Evolutionary conservation across 2,113 vertebrate genomes (phyloP), one percentile per base, ranked within the genome.

Genomic region (human): DNA sequence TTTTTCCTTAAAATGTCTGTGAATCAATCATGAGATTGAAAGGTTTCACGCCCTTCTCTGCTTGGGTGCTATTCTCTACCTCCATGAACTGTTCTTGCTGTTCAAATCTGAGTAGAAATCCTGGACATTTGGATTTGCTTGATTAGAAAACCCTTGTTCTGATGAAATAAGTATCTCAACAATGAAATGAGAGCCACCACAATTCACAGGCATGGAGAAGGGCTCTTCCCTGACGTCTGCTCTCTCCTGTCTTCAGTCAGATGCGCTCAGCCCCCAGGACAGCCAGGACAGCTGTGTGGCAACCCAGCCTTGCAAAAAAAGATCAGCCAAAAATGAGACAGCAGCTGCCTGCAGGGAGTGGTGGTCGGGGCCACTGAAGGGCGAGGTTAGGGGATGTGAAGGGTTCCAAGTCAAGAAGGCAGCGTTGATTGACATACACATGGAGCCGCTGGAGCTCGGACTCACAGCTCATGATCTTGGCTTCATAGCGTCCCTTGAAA

Each of bases 381-480:
- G 40, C 85, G 94, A 94, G 96, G 93, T 38, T 75, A 91, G 82
- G 48, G 13, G 30, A 66, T 55, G 23, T 5, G 80, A 93, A 68
- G 95, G 89, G 0, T 92, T 23, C 50, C 61, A 96, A 70, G 96
- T 91, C 0, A 0, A 70, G 57, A 84, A 89, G 68, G 72, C 96
- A 97, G 97, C 95, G 96, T 96, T 97, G 94, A 98, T 97, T 97
- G 97, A 85, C 97, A 96, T 96, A 93, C 96, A 81, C 96, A 82
- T 97, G 2, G 38, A 2, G 94, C 61, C 88, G 75, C 92, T 40
- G 93, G 86, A 97, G 97, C 57, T 23, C 3, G 57, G 27, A 12
- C 61, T 64, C 12, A 64, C 55, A 93, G 25, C 93, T 97, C 97
- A 96, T 92, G 95, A 98, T 76, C 81, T 6, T 96, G 94, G 66